Evolutionary conservation across 2,797 vertebrate genomes (phyloP), one percentile per base, ranked within the genome.

Genomic region (Macroramphosus scolopax): DNA sequence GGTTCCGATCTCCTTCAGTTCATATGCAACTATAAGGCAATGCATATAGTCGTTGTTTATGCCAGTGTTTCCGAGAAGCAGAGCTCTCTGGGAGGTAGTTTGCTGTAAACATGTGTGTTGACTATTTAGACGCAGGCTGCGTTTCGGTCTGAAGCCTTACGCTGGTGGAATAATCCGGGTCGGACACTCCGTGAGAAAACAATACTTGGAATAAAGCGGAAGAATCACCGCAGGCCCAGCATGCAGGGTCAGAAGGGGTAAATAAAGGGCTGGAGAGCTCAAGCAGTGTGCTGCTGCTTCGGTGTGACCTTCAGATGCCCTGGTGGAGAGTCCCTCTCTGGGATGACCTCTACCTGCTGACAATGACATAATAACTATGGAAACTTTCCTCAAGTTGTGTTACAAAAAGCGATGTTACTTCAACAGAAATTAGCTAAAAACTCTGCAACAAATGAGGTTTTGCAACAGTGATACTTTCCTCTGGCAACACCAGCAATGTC

Each of bases 31-130:
- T n/a, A n/a, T n/a, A n/a, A n/a, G n/a, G n/a, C n/a, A n/a, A n/a
- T n/a, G n/a, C n/a, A n/a, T n/a, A n/a, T n/a, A n/a, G n/a, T n/a
- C n/a, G n/a, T n/a, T 35, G 20, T 18, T 8, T 29, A 28, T 18
- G 12, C 9, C 28, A n/a, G 15, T 25, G 28, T 35, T 72, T 78
- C 68, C 60, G 57, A 18, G 61, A 77, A 71, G 57, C 47, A 17
- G 9, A 17, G 32, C 37, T 79, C 35, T 70, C 48, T 54, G 35
- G 51, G 72, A 73, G 76, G 55, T 5, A 1, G 67, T 80, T 80
- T 73, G 43, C 59, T 72, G 67, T 76, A 78, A 85, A 81, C 75
- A 70, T 3, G 22, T 17, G 13, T 79, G 80, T 81, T 88, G 71
- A 79, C 74, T 69, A 64, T 84, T 74, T 15, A 53, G 72, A 74